phyloP scores from a whole-genome alignment of 2,113 vertebrate genomes.

The Dolichotis patagonum region DNA sequence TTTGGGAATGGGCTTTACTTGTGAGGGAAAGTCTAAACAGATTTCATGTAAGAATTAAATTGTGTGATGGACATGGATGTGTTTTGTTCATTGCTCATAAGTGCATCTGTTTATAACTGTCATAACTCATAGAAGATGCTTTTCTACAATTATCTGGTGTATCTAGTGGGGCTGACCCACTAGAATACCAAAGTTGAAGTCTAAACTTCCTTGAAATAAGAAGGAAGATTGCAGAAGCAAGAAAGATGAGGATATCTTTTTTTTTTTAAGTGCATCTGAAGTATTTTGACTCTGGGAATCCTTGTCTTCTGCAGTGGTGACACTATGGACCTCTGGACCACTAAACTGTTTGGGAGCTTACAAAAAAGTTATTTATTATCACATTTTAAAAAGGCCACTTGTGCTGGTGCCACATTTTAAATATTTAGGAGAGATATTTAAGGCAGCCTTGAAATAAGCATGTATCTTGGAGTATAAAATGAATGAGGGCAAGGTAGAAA shows the following conservation, averaged over 20 bases:
- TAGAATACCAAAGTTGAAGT: neutral
- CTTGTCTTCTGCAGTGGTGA: slow-evolving; percentile 3
- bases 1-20: neutral
- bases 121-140: slow-evolving; percentile 10
- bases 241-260: neutral
- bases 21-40: neutral
- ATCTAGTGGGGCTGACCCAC: neutral
- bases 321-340: neutral
- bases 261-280: neutral
- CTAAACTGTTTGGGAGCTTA: slow-evolving; percentile 15
- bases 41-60: slow-evolving; percentile 13
- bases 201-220: neutral
- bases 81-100: neutral
- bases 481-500: slow-evolving; percentile 15
- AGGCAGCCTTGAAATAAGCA: slow-evolving; percentile 8
- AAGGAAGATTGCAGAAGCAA: neutral
- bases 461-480: slow-evolving; percentile 22
- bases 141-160: neutral
- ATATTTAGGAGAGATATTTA: slow-evolving; percentile 50
- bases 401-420: neutral
- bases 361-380: slow-evolving; percentile 3
- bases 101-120: slow-evolving; percentile 29
- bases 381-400: slow-evolving; percentile 20
- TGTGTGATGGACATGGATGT: neutral
- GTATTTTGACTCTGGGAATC: neutral